Base-by-base conservation (phyloP, 2,888 invertebrate genomes). In the Atrina japonica region DNA sequence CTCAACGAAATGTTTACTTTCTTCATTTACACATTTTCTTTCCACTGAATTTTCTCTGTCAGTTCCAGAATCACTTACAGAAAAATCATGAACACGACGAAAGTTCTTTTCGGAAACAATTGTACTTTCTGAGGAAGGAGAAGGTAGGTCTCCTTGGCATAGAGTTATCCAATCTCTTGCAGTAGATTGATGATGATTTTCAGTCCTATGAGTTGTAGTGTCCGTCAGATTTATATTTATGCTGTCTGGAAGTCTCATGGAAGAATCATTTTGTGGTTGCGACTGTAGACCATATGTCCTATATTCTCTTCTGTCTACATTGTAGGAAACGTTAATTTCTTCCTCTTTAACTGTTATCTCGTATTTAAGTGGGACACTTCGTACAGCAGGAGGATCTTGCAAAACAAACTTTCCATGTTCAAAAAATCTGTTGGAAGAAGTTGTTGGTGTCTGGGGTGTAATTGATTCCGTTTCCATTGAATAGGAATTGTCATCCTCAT, bases 221-320 rank as follows among this genome's bases (percentile, higher is more conserved):
- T 85, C 82, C 27, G 76, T 82, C 25, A 85, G 56, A 59, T 81
- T 81, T 30, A 86, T 80, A 56, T 83, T 80, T 35, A 85, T 85
- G 35, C 76, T 82, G 50, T 85, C 83, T 23, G 86, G 85, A 61
- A 80, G 66, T 1, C 67, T 71, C 23, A 27, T 72, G 9, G 70
- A 67, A 29, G 23, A 63, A 11, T 35, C 16, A 27, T 68, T 68
- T 27, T 75, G 73, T 53, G 45, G 72, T 56, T 72, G 75, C 65
- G 74, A 78, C 66, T 74, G 66, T 21, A 83, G 47, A 9, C 82
- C 65, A 61, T 80, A 81, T 16, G 83, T 82, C 60, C 78, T 85
- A 66, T 85, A 83, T 61, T 87, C 86, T 45, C 84, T 85, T 41
- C 80, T 84, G 40, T 81, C 83, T 30, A 87, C 82, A 80, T 84